These are phyloP conservation scores for Rafetus swinhoei DNA, from an alignment of 2,113 vertebrate species.

Conservation along the genomic window DNA sequence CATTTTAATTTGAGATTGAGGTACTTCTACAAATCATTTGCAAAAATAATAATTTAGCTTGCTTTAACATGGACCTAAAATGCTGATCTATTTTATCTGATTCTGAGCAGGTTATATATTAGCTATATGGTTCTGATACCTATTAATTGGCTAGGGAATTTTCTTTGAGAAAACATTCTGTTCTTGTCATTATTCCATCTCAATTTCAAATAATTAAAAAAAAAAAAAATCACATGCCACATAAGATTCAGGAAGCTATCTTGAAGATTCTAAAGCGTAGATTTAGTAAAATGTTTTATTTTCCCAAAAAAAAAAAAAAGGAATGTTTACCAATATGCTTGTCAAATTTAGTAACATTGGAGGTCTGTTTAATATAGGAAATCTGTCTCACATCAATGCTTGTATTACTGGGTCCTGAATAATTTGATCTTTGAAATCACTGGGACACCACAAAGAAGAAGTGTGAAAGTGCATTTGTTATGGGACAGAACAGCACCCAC, in stretches of 20 bases:
- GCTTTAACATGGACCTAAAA: not conserved
- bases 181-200: not conserved
- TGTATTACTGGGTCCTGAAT: not conserved
- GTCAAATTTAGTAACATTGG: not conserved
- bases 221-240: too few species aligned
- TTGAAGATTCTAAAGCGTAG: not conserved
- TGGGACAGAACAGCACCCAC: not conserved
- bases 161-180: not conserved
- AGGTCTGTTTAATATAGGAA: too few species aligned
- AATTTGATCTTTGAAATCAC: not conserved
- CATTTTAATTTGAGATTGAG: not conserved
- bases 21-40: not conserved
- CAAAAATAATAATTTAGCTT: not conserved
- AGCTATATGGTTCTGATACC: not conserved
- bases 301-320: not conserved
- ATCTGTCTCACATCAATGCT: not conserved
- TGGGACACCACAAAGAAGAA: not conserved
- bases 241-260: not conserved
- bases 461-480: not conserved
- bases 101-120: not conserved
- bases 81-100: not conserved
- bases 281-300: not conserved
- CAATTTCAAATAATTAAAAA: not conserved
- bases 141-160: not conserved
- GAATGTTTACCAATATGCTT: not conserved